Evolutionary conservation across 1,140 invertebrate species (phyloP), one percentile per base, ranked within the genome.

Genomic region (Neotoxoptera formosana): DNA sequence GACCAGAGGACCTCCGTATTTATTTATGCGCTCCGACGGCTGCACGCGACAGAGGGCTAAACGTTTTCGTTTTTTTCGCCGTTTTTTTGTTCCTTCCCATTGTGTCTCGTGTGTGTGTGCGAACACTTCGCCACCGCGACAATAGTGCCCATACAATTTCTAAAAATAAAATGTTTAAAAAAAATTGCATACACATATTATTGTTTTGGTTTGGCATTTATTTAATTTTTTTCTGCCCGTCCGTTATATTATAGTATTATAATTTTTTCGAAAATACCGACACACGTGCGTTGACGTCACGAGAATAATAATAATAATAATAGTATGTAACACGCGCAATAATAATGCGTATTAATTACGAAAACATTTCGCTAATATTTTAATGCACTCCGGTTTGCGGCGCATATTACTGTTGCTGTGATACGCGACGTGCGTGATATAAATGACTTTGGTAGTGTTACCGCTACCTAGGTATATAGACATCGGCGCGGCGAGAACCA

Each of bases 321-420:
- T 41, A 41, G 30, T n/a, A 14, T 76, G 60, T 53, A 53, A 17
- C 47, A 11, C 8, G 3, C 25, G 25, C 8, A n/a, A 67, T 67
- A 76, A 51, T 87, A 48, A 87, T 87, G 17, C 48, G 47, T 87
- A 48, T 87, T 87, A 87, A 87, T 87, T 48, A 87, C 47, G 45
- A 48, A 87, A 87, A 87, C 86, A 87, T 87, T 87, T 87, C 47
- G n/a, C 86, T 87, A 87, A 87, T n/a, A 87, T 87, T 87, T 48
- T 87, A 87, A 87, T 87, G 47, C 45, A 48, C 41, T 41, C 2
- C 25, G 17, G 6, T 76, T 76, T 76, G 14, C 30, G 41, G 41
- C 41, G 41, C 41, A 41, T 41, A 41, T 2, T 41, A 41, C 4
- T 41, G 4, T 1, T 41, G 41, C 41, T 41, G 41, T 4, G 21